Percentiles rank a stretch among this genome's conserved stretches.
phyloP scores from a whole-genome alignment of 2,888 invertebrate species.

The Noctua janthina region DNA sequence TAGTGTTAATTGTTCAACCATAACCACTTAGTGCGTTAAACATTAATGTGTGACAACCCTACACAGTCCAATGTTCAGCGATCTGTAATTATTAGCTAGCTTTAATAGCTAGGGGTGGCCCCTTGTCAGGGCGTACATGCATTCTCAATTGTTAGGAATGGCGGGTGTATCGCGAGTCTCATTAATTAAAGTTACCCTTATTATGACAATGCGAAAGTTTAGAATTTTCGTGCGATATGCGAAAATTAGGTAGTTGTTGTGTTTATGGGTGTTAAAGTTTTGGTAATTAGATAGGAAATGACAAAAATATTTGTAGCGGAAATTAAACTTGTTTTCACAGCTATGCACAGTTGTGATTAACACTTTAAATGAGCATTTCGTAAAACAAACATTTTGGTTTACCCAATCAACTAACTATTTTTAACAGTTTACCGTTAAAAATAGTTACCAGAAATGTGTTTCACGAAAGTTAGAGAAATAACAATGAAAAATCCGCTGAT shows the following conservation, averaged over 20 bases:
- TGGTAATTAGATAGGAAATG: conserved; percentile 7
- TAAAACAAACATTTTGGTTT: not conserved
- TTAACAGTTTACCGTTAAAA: not conserved
- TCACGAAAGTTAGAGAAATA: not conserved
- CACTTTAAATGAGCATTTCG: not conserved
- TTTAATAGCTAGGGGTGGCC: conserved; percentile 53
- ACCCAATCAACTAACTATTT: too few relatives aligned
- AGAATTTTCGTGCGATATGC: conserved; percentile 22
- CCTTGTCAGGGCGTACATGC: conserved; percentile 41
- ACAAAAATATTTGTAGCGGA: conserved; percentile 7
- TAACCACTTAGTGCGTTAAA: conserved; percentile 43
- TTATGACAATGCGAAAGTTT: conserved; percentile 27
- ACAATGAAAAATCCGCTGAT: not conserved
- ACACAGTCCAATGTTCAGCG: conserved; percentile 44
- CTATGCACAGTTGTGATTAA: not conserved
- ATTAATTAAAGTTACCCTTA: conserved; percentile 59
- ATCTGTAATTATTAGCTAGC: conserved; percentile 61
- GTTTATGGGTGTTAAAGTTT: conserved; percentile 17
- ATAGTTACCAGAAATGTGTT: not conserved
- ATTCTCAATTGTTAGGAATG: conserved; percentile 35
- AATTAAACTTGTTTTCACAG: conserved; percentile 1
- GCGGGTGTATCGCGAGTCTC: conserved; percentile 24
- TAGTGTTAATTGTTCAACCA: conserved; percentile 39
- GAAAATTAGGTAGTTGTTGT: conserved; percentile 12
- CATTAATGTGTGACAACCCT: conserved; percentile 51